Base-by-base conservation (phyloP, 2,797 vertebrate genomes). In the Lepus townsendii region DNA sequence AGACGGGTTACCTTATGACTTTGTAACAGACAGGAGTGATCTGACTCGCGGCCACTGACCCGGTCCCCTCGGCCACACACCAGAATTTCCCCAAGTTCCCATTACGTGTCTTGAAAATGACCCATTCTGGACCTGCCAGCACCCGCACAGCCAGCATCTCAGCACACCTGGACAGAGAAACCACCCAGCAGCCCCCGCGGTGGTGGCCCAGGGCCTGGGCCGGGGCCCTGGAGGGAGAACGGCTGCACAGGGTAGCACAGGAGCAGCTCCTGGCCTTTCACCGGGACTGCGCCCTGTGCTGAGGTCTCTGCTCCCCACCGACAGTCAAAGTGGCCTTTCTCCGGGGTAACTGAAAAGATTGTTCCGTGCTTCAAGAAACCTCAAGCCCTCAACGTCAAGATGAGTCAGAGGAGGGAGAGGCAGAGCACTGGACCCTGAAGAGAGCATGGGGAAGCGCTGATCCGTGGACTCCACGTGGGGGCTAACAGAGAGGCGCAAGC, bases 301-400 rank as follows among this genome's bases (percentile, higher is more conserved):
- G 95, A 91, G 93, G 88, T 94, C 96, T 96, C 83, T 94, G 62
- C 68, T 90, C 90, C 92, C 95, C 92, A 68, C 73, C 88, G 76
- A 94, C 72, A 96, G 97, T 97, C 96, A 97, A 90, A 96, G 50
- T 5, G 2, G 42, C 95, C 90, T 97, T 97, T 97, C 96, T 96
- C 96, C 92, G 77, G 90, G 86, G 84, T 92, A 96, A 97, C 94
- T 0, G 77, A 95, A 96, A 47, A 95, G 79, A 72, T 20, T 3
- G 22, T 52, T 87, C 65, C 20, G 1, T 17, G 35, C 57, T 80
- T 63, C 92, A 89, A 93, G 88, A 96, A 97, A 97, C 95, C 96
- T 97, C 63, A 78, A 96, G 82, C 38, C 4, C 88, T 69, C 12
- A 35, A 38, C 68, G 27, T 30, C 5, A 12, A 88, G 73, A 95